Evolutionary conservation across 2,888 invertebrate genomes (phyloP).

Genomic region (Punctoribates punctum): DNA sequence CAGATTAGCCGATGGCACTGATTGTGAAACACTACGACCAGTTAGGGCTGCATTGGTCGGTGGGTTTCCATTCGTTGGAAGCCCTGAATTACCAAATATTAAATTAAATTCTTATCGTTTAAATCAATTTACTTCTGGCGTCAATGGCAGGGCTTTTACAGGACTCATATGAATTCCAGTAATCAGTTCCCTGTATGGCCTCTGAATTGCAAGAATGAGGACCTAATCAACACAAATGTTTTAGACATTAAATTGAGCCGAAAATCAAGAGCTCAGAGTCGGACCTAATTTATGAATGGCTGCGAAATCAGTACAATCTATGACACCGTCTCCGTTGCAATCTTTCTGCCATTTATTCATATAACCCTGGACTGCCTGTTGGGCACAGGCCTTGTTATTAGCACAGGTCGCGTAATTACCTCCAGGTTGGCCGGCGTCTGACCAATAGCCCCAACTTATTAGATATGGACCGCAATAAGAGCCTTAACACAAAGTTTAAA

Average conservation of each 20-base stretch:
- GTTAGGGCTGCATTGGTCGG: not conserved
- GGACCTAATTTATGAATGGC: conserved; percentile 48
- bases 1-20: not conserved
- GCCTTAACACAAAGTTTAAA: not conserved
- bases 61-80: not conserved
- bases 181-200: conserved; percentile 35
- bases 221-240: not conserved
- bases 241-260: not conserved
- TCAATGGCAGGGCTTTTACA: not conserved
- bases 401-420: conserved; percentile 67
- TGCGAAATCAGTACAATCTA: conserved; percentile 48
- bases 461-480: conserved; percentile 73
- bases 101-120: no score
- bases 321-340: conserved; percentile 46
- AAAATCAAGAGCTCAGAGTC: conserved; percentile 13
- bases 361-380: conserved; percentile 70
- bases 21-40: conserved; percentile 2
- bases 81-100: not conserved
- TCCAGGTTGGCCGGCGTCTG: conserved; percentile 68
- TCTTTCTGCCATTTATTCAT: conserved; percentile 60
- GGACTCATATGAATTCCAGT: conserved; percentile 37
- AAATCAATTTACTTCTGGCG: not conserved
- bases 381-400: conserved; percentile 72
- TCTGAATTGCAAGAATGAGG: conserved; percentile 39
- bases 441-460: conserved; percentile 84